These are phyloP conservation scores for Amphiprion percula DNA, from an alignment of 2,113 vertebrate genomes.

Conservation along the genomic window DNA sequence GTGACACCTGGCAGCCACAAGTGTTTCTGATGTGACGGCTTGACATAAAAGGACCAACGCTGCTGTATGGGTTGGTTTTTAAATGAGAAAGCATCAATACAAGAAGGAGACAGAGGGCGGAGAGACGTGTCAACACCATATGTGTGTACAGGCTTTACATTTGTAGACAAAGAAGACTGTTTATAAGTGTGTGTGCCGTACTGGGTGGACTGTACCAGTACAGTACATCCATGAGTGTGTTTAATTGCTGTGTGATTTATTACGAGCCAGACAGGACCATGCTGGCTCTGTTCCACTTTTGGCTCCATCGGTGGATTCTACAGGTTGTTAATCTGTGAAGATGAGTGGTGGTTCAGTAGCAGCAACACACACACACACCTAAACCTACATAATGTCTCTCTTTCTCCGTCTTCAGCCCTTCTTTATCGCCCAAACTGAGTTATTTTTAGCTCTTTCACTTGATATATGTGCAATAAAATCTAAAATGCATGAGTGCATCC, in stretches of 20 bases:
- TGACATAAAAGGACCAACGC: constrained; percentile 25
- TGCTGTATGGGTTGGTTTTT: background rate
- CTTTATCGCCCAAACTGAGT: background rate
- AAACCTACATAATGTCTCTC: constrained; percentile 7
- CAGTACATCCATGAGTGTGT: background rate
- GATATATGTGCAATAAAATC: background rate
- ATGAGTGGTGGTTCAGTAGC: constrained; percentile 37
- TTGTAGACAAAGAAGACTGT: background rate
- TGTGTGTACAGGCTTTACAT: background rate
- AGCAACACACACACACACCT: background rate
- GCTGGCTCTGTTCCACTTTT: constrained; percentile 45
- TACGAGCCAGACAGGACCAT: constrained; percentile 19
- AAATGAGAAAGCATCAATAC: constrained; percentile 18
- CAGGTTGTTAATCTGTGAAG: constrained; percentile 64
- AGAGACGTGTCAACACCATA: background rate
- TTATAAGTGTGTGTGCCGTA: constrained; percentile 6
- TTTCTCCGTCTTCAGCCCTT: constrained; percentile 1
- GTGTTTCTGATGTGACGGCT: constrained; percentile 26
- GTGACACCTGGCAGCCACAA: constrained; percentile 45
- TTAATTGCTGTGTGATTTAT: constrained; percentile 62
- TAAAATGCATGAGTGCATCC: background rate
- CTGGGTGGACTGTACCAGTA: background rate
- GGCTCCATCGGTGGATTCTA: constrained; percentile 41
- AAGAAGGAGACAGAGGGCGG: background rate
- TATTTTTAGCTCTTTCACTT: background rate